Evolutionary conservation across 2,797 vertebrate genomes (phyloP).

Genomic region (Leptatherina wallacei): DNA sequence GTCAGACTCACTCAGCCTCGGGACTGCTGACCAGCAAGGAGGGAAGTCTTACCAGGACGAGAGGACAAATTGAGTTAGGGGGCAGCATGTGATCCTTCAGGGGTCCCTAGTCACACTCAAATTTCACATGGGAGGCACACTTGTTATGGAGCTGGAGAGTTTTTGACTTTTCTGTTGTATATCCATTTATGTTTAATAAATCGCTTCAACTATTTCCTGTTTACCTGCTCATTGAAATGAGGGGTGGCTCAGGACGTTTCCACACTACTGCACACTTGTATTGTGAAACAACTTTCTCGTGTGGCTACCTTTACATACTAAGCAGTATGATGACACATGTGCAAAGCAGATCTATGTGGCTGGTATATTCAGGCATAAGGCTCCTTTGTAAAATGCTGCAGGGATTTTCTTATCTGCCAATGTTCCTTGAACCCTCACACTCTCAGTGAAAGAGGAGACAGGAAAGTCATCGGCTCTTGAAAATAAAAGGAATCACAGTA

Average conservation of each 20-base stretch:
- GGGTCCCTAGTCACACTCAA: conserved; percentile 91
- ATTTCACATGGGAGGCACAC: conserved; percentile 64
- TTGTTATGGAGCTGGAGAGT: conserved; percentile 92
- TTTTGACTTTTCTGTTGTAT: no score
- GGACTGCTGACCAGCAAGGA: no score
- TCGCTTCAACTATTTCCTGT: no score
- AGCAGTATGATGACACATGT: not conserved
- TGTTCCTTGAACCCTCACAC: conserved; percentile 8
- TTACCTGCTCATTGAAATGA: no score
- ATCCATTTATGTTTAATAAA: no score
- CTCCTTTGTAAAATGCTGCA: not conserved
- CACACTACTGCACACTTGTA: no score
- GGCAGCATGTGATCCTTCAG: conserved; percentile 94
- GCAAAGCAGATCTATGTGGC: not conserved
- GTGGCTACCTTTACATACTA: no score
- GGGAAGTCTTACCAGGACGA: no score
- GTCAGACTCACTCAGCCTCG: no score
- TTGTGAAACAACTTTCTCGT: no score
- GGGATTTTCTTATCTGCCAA: conserved; percentile 4
- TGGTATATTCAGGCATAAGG: not conserved
- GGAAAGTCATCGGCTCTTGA: conserved; percentile 20
- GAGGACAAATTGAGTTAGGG: conserved; percentile 88
- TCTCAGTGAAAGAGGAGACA: conserved; percentile 22
- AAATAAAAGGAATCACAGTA: conserved; percentile 40
- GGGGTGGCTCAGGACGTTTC: no score